phyloP scores from a whole-genome alignment of 2,797 vertebrate genomes.

The Crenichthys baileyi region DNA sequence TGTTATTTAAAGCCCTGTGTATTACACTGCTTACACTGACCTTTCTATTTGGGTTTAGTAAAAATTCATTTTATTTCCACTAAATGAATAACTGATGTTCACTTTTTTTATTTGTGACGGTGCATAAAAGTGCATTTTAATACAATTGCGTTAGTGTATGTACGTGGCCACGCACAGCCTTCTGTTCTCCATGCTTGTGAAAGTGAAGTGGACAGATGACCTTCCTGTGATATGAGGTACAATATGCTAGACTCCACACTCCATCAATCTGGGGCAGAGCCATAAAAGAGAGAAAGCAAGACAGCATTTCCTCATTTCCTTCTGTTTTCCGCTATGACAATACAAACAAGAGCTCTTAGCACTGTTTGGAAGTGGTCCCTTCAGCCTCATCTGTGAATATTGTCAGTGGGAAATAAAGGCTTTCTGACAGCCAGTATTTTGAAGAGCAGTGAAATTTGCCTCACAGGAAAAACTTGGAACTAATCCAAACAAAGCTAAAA shows the following conservation, averaged over 20 bases:
- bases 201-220: constrained; percentile 59
- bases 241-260: constrained; percentile 28
- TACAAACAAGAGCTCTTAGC: constrained; percentile 39
- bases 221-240: constrained; percentile 49
- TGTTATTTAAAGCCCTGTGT: constrained; percentile 33
- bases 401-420: constrained; percentile 21
- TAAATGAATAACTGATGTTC: constrained; percentile 44
- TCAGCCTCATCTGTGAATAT: constrained; percentile 31
- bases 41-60: constrained; percentile 44
- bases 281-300: constrained; percentile 33
- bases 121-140: background rate
- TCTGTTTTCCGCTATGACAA: constrained; percentile 48
- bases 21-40: constrained; percentile 17
- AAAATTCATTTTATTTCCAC: constrained; percentile 45
- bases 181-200: constrained; percentile 22
- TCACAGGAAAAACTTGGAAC: constrained; percentile 34
- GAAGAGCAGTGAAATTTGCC: constrained; percentile 40
- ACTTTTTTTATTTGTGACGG: constrained; percentile 21
- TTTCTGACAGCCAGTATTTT: constrained; percentile 31
- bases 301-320: constrained; percentile 30
- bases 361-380: constrained; percentile 26
- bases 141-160: background rate
- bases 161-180: background rate
- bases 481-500: constrained; percentile 48
- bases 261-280: constrained; percentile 61